Base-by-base conservation (phyloP, 1,140 invertebrate genomes). In the Habropoda laboriosa region DNA sequence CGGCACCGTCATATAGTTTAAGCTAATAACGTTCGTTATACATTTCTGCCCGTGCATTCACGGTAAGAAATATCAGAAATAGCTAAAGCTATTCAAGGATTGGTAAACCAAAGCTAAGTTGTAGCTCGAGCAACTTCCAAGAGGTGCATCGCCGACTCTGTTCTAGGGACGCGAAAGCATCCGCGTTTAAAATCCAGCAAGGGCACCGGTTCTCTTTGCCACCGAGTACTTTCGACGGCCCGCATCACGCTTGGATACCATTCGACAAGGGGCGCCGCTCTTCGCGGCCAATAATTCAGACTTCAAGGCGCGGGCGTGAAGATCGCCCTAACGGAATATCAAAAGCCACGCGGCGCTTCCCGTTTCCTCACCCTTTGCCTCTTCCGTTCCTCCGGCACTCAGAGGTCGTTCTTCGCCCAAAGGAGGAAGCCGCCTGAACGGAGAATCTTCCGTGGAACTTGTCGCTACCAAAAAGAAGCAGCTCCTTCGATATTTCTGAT, bases 231-330 rank as follows among this genome's bases (percentile, higher is more conserved):
- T 84, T 86, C 73, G 83, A 86, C 83, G 80, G 49, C 51, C 58
- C 40, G 57, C 24, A 70, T 75, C 80, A 89, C 82, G 89, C 85
- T 82, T 80, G 85, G 81, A 89, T 90, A 83, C 89, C 85, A 82
- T 85, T 85, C 66, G 85, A 89, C 89, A 90, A 90, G 89, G 85
- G 71, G 70, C 49, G 80, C 73, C 81, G 86, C 82, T 88, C 85
- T 84, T 78, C 86, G 82, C 53, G 74, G 77, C 83, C 75, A 83
- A 88, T 87, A 89, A 89, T 89, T 85, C 81, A 88, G 83, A 89
- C 87, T 87, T 87, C 86, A 88, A 88, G 87, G 83, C 88, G 80
- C 85, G 86, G 73, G 70, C 79, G 85, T 82, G 85, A 86, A 86
- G 85, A 86, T 86, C 83, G 67, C 61, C 72, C 68, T 74, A 79